A percentile compares a stretch with the other conserved stretches of the same genome.
These are phyloP conservation scores for Apodemus speciosus DNA, from an alignment of 2,113 vertebrate genomes.

Conservation along the genomic window DNA sequence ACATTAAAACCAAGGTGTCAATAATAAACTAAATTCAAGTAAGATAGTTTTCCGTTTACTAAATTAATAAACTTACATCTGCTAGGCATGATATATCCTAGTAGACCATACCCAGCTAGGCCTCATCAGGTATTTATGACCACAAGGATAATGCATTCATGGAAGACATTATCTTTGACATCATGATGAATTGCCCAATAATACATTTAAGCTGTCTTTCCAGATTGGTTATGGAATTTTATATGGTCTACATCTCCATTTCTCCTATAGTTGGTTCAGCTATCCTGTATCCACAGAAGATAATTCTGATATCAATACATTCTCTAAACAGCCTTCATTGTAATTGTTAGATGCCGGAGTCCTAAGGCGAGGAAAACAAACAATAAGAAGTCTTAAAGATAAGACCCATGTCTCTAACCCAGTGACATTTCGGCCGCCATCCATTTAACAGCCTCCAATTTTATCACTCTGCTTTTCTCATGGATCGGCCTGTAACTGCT, in stretches of 20 bases:
- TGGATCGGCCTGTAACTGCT: background rate
- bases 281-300: conserved; percentile 51
- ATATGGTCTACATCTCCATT: conserved; percentile 65
- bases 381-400: background rate
- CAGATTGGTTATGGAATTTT: conserved; percentile 80
- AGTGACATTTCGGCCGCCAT: background rate
- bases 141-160: conserved; percentile 81
- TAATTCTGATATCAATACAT: conserved; percentile 54
- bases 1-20: conserved; percentile 47
- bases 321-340: conserved; percentile 29
- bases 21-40: conserved; percentile 53
- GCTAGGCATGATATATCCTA: conserved; percentile 53
- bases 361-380: conserved; percentile 17
- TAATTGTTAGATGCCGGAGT: background rate
- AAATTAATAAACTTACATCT: conserved; percentile 74
- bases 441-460: conserved; percentile 14
- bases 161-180: conserved; percentile 80
- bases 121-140: conserved; percentile 81
- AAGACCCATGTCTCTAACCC: background rate
- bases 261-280: conserved; percentile 49
- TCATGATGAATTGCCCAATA: conserved; percentile 79
- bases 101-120: conserved; percentile 60
- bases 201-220: conserved; percentile 81
- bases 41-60: conserved; percentile 22
- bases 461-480: conserved; percentile 16